These are phyloP conservation scores for Zapus hudsonius DNA, from an alignment of 2,113 vertebrate species.

Conservation along the genomic window DNA sequence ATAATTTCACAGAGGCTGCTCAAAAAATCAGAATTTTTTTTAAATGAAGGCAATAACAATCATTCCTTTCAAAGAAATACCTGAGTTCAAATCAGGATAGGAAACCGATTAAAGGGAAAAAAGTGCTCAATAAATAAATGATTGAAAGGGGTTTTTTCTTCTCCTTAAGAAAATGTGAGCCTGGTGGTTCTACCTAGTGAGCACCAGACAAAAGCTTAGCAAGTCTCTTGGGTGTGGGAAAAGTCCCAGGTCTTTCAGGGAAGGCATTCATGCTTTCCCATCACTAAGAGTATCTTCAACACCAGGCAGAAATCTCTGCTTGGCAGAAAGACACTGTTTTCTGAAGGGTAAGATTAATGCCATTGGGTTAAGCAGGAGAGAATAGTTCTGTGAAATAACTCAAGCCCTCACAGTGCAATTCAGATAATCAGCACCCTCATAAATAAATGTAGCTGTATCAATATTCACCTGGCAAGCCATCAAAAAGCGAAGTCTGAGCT, in stretches of 20 bases:
- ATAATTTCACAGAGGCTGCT: constrained; percentile 10
- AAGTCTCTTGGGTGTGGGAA: not conserved
- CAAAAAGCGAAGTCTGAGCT: constrained; percentile 75
- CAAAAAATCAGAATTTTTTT: constrained; percentile 53
- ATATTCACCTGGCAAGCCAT: constrained; percentile 75
- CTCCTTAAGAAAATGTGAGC: constrained; percentile 11
- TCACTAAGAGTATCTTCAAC: constrained; percentile 16
- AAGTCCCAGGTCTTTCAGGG: not conserved
- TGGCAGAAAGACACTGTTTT: constrained; percentile 38
- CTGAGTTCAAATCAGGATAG: constrained; percentile 41
- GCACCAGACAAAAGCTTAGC: not conserved
- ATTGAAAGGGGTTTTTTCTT: not conserved
- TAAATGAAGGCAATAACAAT: constrained; percentile 55
- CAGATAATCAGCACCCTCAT: constrained; percentile 72
- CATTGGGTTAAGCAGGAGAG: constrained; percentile 72
- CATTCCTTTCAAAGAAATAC: constrained; percentile 58
- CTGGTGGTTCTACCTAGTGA: not conserved
- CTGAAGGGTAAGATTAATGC: constrained; percentile 65
- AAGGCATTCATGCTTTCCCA: not conserved
- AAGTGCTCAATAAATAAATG: constrained; percentile 57
- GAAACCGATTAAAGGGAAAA: constrained; percentile 57
- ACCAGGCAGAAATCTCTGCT: constrained; percentile 44
- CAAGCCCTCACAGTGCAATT: constrained; percentile 63
- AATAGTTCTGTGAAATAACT: constrained; percentile 74
- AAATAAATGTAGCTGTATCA: constrained; percentile 52